phyloP scores from a whole-genome alignment of 2,797 vertebrate genomes.

The Limosa lapponica region DNA sequence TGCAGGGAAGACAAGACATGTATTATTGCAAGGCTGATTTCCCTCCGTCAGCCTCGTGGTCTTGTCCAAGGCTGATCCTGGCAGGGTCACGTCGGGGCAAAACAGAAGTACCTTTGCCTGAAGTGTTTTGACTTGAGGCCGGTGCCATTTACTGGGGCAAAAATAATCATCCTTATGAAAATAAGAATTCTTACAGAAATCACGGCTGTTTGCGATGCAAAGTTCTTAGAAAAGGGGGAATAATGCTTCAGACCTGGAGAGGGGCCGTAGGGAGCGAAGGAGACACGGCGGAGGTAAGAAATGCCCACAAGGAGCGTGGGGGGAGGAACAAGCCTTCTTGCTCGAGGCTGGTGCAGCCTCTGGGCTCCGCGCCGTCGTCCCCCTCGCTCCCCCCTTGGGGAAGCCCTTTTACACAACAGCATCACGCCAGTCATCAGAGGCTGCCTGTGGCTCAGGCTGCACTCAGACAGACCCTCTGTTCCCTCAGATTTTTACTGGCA shows the following conservation, averaged over 20 bases:
- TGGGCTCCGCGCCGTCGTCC: not conserved
- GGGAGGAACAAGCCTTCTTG: not conserved
- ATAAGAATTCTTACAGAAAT: not conserved
- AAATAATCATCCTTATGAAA: not conserved
- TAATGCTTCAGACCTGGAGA: not conserved
- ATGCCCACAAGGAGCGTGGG: accelerated
- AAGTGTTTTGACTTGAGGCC: not conserved
- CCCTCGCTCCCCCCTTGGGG: not conserved
- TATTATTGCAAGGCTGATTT: not conserved
- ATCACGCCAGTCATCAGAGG: accelerated
- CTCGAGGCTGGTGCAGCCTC: not conserved
- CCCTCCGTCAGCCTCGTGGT: not conserved
- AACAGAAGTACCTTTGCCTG: not conserved
- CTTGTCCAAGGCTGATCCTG: not conserved
- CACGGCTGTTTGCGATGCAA: not conserved
- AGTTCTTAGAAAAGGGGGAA: not conserved
- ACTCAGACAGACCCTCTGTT: not conserved
- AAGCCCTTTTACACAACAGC: not conserved
- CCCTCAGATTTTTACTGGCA: not conserved
- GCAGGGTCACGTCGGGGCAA: not conserved
- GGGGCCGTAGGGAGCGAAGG: not conserved
- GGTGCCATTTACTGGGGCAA: not conserved
- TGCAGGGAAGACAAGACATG: not conserved
- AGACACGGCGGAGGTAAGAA: not conserved
- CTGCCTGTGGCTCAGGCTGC: not conserved